Conservation (phyloP, 1,140 invertebrate genomes). For the Trichonephila clavata region DNA sequence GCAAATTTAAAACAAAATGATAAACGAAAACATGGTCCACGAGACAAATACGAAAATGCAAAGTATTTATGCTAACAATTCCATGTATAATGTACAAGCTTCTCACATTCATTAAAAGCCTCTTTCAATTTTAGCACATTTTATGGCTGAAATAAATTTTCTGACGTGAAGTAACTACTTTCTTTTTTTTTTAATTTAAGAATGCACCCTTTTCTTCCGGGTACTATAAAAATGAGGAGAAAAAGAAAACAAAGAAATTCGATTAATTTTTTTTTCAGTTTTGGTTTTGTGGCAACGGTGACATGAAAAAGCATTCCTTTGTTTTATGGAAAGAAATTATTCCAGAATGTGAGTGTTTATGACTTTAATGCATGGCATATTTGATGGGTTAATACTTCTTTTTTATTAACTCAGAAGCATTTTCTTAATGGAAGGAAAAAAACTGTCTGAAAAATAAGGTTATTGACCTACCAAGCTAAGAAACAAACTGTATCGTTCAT, state of each 20-base stretch:
- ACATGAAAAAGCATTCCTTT: neutral
- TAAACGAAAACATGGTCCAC: neutral
- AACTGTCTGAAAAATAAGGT: neutral
- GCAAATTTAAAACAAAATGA: neutral
- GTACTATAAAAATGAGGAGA: neutral
- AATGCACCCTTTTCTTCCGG: neutral
- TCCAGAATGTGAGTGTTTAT: neutral
- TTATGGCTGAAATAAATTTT: slow-evolving; percentile 2
- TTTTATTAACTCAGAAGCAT: neutral
- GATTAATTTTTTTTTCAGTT: neutral
- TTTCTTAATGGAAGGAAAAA: neutral
- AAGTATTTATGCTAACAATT: neutral
- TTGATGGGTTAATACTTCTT: neutral
- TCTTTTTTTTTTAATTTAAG: neutral
- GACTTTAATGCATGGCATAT: neutral
- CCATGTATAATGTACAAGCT: neutral
- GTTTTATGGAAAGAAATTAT: neutral
- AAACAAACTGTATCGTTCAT: neutral
- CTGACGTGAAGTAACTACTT: neutral
- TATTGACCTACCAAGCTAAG: neutral
- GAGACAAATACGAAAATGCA: neutral
- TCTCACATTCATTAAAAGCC: neutral
- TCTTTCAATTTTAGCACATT: neutral
- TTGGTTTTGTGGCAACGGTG: neutral
- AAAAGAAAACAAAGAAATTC: neutral